Conservation (phyloP, 2,113 vertebrate genomes). For the Phoxinus phoxinus region DNA sequence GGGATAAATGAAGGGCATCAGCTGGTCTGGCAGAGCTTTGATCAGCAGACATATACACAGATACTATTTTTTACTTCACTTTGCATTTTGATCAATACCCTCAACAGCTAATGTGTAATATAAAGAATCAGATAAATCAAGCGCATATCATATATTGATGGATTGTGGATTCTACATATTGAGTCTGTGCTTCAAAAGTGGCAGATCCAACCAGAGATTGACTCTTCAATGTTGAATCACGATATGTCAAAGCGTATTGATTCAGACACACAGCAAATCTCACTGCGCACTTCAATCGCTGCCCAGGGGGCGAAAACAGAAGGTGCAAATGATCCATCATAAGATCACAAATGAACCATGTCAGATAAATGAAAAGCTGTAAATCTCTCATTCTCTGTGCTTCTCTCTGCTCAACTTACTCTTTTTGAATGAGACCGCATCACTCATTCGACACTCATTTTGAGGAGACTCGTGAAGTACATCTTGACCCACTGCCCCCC, state of each 20-base stretch:
- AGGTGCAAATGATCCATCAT: slow-evolving; percentile 25
- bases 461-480: slow-evolving; percentile 10
- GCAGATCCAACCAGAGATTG: slow-evolving; percentile 16
- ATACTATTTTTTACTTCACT: neutral
- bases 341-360: slow-evolving; percentile 35
- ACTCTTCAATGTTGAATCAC: slow-evolving; percentile 36
- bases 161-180: neutral
- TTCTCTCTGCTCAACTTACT: neutral
- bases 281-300: neutral
- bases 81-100: neutral
- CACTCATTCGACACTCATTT: neutral
- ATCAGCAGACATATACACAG: slow-evolving; percentile 37
- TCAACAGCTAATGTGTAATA: neutral
- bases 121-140: neutral
- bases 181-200: slow-evolving; percentile 30
- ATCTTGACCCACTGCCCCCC: slow-evolving; percentile 4
- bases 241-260: slow-evolving; percentile 39
- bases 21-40: slow-evolving; percentile 54
- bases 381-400: slow-evolving; percentile 9
- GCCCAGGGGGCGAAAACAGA: slow-evolving; percentile 26
- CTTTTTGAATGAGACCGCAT: neutral
- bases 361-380: slow-evolving; percentile 37
- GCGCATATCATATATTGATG: neutral
- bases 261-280: slow-evolving; percentile 33
- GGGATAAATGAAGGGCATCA: slow-evolving; percentile 53